Percentiles rank a stretch among this genome's conserved stretches.
phyloP scores from a whole-genome alignment of 2,113 vertebrate genomes.

The Rhabdomys dilectus region DNA sequence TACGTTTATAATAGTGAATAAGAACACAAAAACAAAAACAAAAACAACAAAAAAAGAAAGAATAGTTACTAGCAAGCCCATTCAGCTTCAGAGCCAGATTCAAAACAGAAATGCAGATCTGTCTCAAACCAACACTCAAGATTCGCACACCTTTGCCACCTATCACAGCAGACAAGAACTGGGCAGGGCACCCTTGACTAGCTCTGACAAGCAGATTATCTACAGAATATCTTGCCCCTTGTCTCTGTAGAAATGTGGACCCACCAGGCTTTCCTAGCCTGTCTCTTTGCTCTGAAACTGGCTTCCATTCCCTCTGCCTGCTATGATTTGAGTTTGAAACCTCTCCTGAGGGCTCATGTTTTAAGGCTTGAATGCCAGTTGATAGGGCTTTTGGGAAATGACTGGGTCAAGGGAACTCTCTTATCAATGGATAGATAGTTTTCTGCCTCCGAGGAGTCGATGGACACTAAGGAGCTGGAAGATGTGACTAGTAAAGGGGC shows the following conservation, averaged over 20 bases:
- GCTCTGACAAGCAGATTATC: not conserved
- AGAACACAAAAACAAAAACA: not conserved
- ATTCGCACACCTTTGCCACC: not conserved
- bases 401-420: not conserved
- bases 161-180: not conserved
- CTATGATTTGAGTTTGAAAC: not conserved
- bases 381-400: not conserved
- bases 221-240: not conserved
- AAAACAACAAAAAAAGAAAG: not conserved
- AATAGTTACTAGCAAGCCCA: not conserved
- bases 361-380: not conserved
- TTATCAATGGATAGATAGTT: not conserved
- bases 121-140: fast-evolving
- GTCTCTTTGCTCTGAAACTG: not conserved
- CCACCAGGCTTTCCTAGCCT: not conserved
- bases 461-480: not conserved
- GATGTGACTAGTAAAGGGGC: not conserved
- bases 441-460: not conserved
- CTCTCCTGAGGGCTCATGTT: not conserved
- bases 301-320: not conserved
- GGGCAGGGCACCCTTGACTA: not conserved
- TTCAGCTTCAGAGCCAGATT: not conserved
- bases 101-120: not conserved
- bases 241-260: not conserved
- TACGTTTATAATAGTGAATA: not conserved